A percentile compares a stretch with the other conserved stretches of the same genome.
Evolutionary conservation across 2,888 invertebrate genomes (phyloP).

Genomic region (Euproctis similis): DNA sequence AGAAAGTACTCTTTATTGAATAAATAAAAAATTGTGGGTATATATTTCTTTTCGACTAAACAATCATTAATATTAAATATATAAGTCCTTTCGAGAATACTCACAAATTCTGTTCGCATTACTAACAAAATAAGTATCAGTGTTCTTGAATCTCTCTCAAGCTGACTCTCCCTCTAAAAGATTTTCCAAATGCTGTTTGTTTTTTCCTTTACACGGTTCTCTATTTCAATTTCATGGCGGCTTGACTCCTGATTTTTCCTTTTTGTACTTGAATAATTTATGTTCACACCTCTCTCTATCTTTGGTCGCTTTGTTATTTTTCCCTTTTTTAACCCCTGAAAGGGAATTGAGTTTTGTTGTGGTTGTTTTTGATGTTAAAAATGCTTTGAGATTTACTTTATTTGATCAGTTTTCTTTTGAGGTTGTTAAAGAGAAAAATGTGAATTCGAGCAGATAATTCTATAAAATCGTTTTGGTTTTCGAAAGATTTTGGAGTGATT

Average conservation of each 20-base stretch:
- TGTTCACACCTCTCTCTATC: slow-evolving; percentile 55
- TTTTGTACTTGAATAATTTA: slow-evolving; percentile 66
- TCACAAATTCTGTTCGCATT: too few species aligned
- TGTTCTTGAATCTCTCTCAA: too few species aligned
- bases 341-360: slow-evolving; percentile 41
- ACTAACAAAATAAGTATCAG: too few species aligned
- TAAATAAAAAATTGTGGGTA: too few species aligned
- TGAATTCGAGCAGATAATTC: slow-evolving; percentile 14
- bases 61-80: too few species aligned
- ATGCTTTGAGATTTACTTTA: slow-evolving; percentile 16
- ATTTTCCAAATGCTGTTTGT: slow-evolving; percentile 21
- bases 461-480: slow-evolving; percentile 8
- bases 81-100: too few species aligned
- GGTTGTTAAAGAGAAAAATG: slow-evolving; percentile 13
- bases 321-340: too few species aligned
- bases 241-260: slow-evolving; percentile 40
- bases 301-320: slow-evolving; percentile 45
- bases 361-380: slow-evolving; percentile 29
- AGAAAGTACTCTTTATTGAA: too few species aligned
- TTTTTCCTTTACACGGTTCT: slow-evolving; percentile 37
- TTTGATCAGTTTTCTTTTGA: too few species aligned
- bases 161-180: slow-evolving; percentile 8
- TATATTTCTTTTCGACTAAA: too few species aligned
- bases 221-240: slow-evolving; percentile 66
- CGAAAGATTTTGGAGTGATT: not conserved